A percentile compares a stretch with the other conserved stretches of the same genome.
Evolutionary conservation across 2,113 vertebrate genomes (phyloP).

Genomic region (Scomber scombrus): DNA sequence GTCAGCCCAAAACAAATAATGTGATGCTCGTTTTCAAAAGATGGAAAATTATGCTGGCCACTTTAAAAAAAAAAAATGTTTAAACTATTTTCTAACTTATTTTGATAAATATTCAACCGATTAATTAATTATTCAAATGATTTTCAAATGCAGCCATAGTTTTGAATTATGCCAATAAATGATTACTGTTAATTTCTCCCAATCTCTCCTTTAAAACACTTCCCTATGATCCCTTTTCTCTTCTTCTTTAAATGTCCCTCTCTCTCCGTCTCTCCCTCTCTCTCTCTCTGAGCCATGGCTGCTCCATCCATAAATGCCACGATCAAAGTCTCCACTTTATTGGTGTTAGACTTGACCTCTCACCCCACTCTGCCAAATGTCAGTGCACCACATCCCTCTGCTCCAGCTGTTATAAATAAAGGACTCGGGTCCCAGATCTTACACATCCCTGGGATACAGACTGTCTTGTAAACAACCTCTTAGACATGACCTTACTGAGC

Average conservation of each 20-base stretch:
- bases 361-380: slow-evolving; percentile 86
- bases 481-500: slow-evolving; percentile 61
- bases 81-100: too few relatives aligned
- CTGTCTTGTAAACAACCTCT: slow-evolving; percentile 77
- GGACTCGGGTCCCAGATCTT: slow-evolving; percentile 83
- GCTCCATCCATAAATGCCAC: slow-evolving; percentile 93
- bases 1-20: too few relatives aligned
- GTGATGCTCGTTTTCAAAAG: too few relatives aligned
- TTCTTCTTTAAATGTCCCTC: slow-evolving; percentile 30
- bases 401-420: slow-evolving; percentile 97
- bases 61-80: too few relatives aligned
- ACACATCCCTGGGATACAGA: slow-evolving; percentile 73
- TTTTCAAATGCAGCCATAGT: background rate
- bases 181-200: background rate
- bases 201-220: background rate
- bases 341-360: slow-evolving; percentile 93
- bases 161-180: background rate
- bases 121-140: background rate
- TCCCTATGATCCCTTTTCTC: background rate
- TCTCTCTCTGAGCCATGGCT: slow-evolving; percentile 82
- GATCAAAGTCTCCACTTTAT: slow-evolving; percentile 95
- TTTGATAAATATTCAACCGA: background rate
- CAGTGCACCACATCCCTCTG: slow-evolving; percentile 85
- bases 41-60: too few relatives aligned
- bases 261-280: background rate